Evolutionary conservation across 2,113 vertebrate genomes (phyloP).

Genomic region (Panthera uncia): DNA sequence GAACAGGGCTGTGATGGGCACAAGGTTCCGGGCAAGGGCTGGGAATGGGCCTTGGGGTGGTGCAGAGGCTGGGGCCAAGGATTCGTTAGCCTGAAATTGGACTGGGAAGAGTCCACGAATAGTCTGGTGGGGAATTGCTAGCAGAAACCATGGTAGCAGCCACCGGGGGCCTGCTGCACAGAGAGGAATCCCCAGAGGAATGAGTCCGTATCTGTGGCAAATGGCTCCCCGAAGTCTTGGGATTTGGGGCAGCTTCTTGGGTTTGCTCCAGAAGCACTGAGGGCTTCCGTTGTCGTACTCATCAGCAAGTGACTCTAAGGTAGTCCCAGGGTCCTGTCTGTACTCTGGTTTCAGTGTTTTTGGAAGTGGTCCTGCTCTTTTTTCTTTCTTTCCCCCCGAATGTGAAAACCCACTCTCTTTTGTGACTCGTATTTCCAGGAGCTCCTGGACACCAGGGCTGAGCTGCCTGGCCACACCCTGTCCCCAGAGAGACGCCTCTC

Average conservation of each 20-base stretch:
- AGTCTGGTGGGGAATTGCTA: not conserved
- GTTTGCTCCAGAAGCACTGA: not conserved
- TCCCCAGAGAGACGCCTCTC: not conserved
- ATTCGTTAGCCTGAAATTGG: not conserved
- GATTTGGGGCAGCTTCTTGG: not conserved
- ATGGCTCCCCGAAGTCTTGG: fast-evolving
- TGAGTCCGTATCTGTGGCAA: not conserved
- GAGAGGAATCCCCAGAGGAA: not conserved
- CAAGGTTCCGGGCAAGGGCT: not conserved
- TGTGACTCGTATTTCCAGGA: not conserved
- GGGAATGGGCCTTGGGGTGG: not conserved
- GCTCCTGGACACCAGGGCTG: not conserved
- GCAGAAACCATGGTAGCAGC: not conserved
- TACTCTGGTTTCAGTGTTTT: not conserved
- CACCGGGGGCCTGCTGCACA: not conserved
- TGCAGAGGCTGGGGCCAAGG: not conserved
- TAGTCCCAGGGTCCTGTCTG: not conserved
- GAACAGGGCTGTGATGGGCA: too few relatives aligned
- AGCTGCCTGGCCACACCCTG: not conserved
- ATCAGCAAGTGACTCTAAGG: not conserved
- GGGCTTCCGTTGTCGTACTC: not conserved
- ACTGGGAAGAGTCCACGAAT: not conserved
- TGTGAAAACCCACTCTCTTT: not conserved
- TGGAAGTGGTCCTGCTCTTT: not conserved
- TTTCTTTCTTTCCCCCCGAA: too few relatives aligned